Conservation (phyloP, 2,888 invertebrate species). For the Ornithoptera priamus region DNA sequence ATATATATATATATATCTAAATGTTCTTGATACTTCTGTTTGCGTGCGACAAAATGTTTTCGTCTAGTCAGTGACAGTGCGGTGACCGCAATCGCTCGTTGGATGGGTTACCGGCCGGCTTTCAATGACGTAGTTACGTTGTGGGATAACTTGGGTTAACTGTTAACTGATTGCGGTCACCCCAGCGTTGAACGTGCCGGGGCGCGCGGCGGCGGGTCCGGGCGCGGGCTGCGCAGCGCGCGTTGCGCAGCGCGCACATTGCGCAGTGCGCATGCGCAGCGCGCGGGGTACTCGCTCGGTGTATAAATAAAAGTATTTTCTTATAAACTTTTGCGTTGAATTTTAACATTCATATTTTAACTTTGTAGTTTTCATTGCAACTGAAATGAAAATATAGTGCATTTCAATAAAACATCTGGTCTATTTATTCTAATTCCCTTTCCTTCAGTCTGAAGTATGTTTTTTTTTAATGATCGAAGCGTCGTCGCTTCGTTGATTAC, state of each 20-base stretch:
- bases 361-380: constrained; percentile 58
- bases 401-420: constrained; percentile 46
- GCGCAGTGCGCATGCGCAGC: no score
- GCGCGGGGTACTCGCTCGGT: constrained; percentile 41
- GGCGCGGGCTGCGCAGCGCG: constrained; percentile 24
- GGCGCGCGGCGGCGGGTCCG: not conserved
- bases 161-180: constrained; percentile 5
- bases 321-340: constrained; percentile 49
- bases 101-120: no score
- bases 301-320: constrained; percentile 51
- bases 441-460: no score
- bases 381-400: constrained; percentile 62
- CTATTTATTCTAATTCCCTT: constrained; percentile 29
- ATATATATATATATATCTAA: no score
- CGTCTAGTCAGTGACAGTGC: constrained; percentile 54
- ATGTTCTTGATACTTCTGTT: no score
- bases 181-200: constrained; percentile 35
- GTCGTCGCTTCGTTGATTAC: no score
- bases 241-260: not conserved
- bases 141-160: no score
- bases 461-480: no score
- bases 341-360: constrained; percentile 43
- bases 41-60: constrained; percentile 30
- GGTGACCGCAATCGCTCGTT: constrained; percentile 36
- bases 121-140: no score